Conservation (phyloP, 2,797 vertebrate species). For the Labroides dimidiatus region DNA sequence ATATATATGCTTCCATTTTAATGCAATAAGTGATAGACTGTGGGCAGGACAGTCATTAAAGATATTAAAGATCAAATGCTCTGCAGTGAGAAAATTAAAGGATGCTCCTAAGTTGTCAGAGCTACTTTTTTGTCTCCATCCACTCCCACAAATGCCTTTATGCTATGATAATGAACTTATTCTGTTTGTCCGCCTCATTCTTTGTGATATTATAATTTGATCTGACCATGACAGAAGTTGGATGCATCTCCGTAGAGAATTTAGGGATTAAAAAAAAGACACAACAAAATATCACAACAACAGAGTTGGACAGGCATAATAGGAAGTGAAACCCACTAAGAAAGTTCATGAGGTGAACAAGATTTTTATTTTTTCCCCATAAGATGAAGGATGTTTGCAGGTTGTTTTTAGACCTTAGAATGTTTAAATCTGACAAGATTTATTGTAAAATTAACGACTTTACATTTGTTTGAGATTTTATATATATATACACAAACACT, state of each 20-base stretch:
- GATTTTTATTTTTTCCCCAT: conserved; percentile 5
- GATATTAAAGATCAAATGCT: conserved; percentile 20
- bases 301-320: background rate
- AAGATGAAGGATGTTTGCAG: background rate
- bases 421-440: background rate
- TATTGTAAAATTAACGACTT: background rate
- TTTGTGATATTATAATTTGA: background rate
- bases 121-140: conserved; percentile 12
- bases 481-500: too few relatives aligned
- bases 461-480: background rate
- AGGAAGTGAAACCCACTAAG: conserved; percentile 14
- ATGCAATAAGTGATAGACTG: conserved; percentile 10
- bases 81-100: conserved; percentile 3
- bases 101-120: background rate
- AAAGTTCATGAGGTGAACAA: conserved; percentile 8
- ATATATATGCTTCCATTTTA: background rate
- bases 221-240: background rate
- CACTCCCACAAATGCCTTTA: background rate
- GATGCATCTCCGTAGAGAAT: background rate
- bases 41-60: conserved; percentile 22
- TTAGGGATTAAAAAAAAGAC: background rate
- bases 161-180: background rate
- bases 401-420: background rate
- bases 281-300: background rate
- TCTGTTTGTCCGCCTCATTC: background rate